Evolutionary conservation across 2,797 vertebrate genomes (phyloP), one percentile per base, ranked within the genome.

Genomic region (Typhlichthys subterraneus): DNA sequence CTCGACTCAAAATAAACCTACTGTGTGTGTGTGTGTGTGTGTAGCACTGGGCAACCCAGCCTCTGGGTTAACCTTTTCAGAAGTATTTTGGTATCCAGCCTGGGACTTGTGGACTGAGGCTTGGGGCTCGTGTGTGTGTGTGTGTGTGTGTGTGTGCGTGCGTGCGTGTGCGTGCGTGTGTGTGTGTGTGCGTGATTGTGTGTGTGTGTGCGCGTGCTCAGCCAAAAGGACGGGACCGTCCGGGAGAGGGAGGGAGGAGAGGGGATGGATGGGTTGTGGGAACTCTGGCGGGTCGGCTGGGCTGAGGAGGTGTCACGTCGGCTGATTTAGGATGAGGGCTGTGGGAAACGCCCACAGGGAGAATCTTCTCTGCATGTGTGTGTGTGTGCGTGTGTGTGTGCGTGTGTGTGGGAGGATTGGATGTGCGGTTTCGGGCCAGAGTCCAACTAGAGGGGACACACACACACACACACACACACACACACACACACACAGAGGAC

Each of bases 301-400:
- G 73, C 77, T 73, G 72, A 75, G 75, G 78, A 85, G 80, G 81
- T 89, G 85, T 91, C 88, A 87, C 69, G 67, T 53, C 45, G 60
- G 57, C 62, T 90, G 89, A 92, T 91, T 92, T 92, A 91, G 73
- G 80, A 79, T 47, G 46, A 82, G 75, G 53, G 57, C 79, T 89
- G 87, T 72, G 84, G 87, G 87, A 87, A 84, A 92, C 89, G 83
- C 89, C 90, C 87, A 89, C 85, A 57, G 80, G 84, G 53, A 76
- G 73, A 85, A 76, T 85, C 79, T 80, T 75, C 79, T 75, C 54
- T 65, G 45, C 49, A 46, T 5, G 47, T 59, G 63, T 59, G 70
- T 56, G 42, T 56, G 53, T 48, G 61, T 66, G 77, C 61, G 61
- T 59, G 70, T 69, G 56, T 61, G 62, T 69, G 58, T 73, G 70